phyloP scores from a whole-genome alignment of 2,888 invertebrate species.

The Drosophila neotestacea region DNA sequence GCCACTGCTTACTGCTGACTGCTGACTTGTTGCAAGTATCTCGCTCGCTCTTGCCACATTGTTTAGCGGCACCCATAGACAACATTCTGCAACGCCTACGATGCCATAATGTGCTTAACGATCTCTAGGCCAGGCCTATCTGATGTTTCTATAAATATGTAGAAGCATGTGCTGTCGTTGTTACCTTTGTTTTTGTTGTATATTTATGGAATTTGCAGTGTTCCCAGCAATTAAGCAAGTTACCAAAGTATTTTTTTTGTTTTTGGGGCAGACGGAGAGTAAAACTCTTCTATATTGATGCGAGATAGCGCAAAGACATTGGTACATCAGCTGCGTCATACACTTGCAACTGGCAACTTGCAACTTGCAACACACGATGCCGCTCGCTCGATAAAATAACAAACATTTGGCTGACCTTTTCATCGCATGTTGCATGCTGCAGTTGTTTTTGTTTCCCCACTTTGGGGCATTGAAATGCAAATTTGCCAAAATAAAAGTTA shows the following conservation, averaged over 20 bases:
- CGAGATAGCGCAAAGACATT: slow-evolving; percentile 50
- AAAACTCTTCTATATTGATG: slow-evolving; percentile 72
- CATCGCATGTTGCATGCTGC: slow-evolving; percentile 61
- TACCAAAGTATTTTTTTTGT: slow-evolving; percentile 60
- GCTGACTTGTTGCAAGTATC: slow-evolving; percentile 5
- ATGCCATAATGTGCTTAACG: slow-evolving; percentile 36
- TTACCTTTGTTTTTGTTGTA: slow-evolving; percentile 8
- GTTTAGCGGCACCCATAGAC: slow-evolving; percentile 62
- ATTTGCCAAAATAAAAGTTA: slow-evolving; percentile 81
- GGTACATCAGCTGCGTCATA: slow-evolving; percentile 38
- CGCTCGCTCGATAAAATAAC: slow-evolving; percentile 67
- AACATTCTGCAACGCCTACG: slow-evolving; percentile 74
- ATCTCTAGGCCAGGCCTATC: slow-evolving; percentile 33
- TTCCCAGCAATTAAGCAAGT: slow-evolving; percentile 80
- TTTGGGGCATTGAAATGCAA: slow-evolving; percentile 80
- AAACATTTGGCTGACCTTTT: slow-evolving; percentile 80
- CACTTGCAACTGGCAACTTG: slow-evolving; percentile 49
- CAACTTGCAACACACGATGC: slow-evolving; percentile 73
- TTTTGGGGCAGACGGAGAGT: slow-evolving; percentile 43
- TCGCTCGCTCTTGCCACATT: slow-evolving; percentile 29
- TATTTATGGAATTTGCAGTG: slow-evolving; percentile 72
- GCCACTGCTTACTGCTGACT: slow-evolving; percentile 9
- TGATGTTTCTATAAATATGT: slow-evolving; percentile 45
- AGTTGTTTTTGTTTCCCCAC: slow-evolving; percentile 47
- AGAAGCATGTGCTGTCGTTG: slow-evolving; percentile 27